phyloP scores from a whole-genome alignment of 2,113 vertebrate species.

The Archocentrus centrarchus region DNA sequence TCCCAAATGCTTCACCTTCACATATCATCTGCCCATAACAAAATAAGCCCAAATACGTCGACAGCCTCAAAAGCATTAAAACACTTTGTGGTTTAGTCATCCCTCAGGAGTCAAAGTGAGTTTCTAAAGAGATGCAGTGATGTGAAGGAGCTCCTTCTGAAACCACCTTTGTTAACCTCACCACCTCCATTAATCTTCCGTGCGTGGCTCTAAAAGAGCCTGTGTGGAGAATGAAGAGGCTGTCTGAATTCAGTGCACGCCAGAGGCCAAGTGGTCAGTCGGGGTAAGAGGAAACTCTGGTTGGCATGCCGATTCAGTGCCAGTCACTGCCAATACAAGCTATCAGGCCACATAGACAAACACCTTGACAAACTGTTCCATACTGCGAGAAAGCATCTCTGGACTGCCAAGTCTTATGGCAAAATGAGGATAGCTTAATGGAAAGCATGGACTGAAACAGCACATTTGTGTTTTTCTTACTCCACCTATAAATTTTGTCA shows the following conservation, averaged over 20 bases:
- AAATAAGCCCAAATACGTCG: neutral
- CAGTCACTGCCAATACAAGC: conserved; percentile 71
- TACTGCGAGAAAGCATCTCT: conserved; percentile 20
- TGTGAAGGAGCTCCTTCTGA: conserved; percentile 48
- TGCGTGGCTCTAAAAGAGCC: conserved; percentile 48
- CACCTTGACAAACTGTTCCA: conserved; percentile 35
- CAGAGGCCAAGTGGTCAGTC: conserved; percentile 63
- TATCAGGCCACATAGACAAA: conserved; percentile 56
- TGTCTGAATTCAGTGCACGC: conserved; percentile 48
- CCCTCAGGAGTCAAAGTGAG: conserved; percentile 29
- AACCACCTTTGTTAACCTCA: conserved; percentile 62
- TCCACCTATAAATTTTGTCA: conserved; percentile 45
- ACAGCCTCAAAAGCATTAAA: conserved; percentile 30
- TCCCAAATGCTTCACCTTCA: neutral
- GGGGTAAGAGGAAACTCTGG: conserved; percentile 61
- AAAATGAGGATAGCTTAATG: conserved; percentile 54
- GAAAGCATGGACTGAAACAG: conserved; percentile 57
- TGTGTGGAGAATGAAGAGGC: conserved; percentile 56
- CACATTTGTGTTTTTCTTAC: conserved; percentile 53
- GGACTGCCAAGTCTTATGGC: conserved; percentile 56
- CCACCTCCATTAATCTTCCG: conserved; percentile 70
- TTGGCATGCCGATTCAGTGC: conserved; percentile 50
- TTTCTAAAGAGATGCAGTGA: conserved; percentile 35
- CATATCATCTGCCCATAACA: neutral
- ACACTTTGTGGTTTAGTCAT: conserved; percentile 36